Conservation (phyloP, 35 echinoderm and acorn worm genomes). For the Apostichopus californicus region DNA sequence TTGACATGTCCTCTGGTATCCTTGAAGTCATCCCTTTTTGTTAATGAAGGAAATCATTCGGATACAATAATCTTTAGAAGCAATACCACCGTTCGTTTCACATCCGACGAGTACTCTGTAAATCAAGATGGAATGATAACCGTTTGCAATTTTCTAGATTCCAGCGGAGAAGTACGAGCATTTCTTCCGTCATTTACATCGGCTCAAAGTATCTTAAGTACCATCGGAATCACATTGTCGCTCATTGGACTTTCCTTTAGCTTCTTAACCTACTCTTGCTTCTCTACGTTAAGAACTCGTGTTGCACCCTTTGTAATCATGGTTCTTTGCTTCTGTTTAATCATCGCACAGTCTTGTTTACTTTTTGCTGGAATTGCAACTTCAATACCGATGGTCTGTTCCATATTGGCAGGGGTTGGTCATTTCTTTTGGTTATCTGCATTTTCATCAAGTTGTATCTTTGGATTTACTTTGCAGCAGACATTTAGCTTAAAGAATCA, state of each 20-base stretch:
- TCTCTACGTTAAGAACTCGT: background rate
- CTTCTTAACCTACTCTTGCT: background rate
- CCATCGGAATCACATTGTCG: background rate
- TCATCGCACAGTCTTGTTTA: background rate
- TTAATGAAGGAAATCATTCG: background rate
- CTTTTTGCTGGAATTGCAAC: constrained; percentile 23
- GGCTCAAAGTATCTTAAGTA: constrained; percentile 20
- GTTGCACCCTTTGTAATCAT: background rate
- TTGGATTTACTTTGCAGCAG: constrained; percentile 10
- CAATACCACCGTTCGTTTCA: background rate
- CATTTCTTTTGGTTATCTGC: constrained; percentile 7
- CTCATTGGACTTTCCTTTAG: background rate
- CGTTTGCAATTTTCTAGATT: constrained; percentile 8
- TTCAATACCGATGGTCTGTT: background rate
- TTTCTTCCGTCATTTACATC: background rate
- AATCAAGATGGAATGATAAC: background rate
- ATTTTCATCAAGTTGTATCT: constrained; percentile 9
- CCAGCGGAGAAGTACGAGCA: background rate
- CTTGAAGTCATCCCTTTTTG: background rate
- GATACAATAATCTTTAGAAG: background rate
- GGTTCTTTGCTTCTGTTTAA: constrained; percentile 4
- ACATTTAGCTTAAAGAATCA: background rate
- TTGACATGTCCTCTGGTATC: background rate
- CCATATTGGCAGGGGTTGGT: background rate
- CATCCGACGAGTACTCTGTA: background rate